Evolutionary conservation across 2,888 invertebrate genomes (phyloP).

Genomic region (Noctua fimbriata): DNA sequence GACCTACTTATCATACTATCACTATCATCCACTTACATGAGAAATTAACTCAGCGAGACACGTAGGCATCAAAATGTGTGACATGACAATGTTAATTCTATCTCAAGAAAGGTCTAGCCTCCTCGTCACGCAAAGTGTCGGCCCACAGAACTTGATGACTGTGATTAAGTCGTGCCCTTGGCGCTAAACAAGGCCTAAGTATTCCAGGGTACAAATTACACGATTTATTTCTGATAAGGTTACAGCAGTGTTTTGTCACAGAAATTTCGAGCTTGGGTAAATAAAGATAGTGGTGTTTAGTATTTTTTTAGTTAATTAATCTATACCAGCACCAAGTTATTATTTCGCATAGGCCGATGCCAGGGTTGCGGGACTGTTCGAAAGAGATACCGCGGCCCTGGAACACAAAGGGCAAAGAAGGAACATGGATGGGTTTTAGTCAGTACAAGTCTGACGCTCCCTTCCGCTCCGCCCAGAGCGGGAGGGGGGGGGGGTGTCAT

Average conservation of each 20-base stretch:
- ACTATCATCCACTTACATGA: background rate
- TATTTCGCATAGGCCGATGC: no score
- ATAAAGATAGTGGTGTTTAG: slow-evolving; percentile 23
- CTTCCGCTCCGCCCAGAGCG: no score
- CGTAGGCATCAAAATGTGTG: slow-evolving; percentile 41
- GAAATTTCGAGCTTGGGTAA: background rate
- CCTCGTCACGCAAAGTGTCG: slow-evolving; percentile 51
- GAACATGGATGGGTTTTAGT: no score
- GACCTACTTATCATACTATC: slow-evolving; percentile 4
- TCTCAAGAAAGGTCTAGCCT: slow-evolving; percentile 42
- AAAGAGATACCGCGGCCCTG: no score
- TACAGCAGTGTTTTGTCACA: slow-evolving; percentile 22
- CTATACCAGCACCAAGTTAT: no score
- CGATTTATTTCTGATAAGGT: slow-evolving; percentile 48
- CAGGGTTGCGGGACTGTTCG: no score
- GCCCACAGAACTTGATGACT: slow-evolving; percentile 34
- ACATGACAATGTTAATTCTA: slow-evolving; percentile 44
- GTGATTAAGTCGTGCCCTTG: slow-evolving; percentile 50
- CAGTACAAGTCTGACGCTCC: no score
- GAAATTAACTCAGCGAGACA: slow-evolving; percentile 3
- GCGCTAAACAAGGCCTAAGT: slow-evolving; percentile 35
- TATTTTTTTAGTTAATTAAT: background rate
- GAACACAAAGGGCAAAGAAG: no score
- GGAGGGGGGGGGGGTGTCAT: no score
- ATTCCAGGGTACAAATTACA: slow-evolving; percentile 47